These are phyloP conservation scores for Tethea ocularis DNA, from an alignment of 2,888 invertebrate species.

Conservation along the genomic window DNA sequence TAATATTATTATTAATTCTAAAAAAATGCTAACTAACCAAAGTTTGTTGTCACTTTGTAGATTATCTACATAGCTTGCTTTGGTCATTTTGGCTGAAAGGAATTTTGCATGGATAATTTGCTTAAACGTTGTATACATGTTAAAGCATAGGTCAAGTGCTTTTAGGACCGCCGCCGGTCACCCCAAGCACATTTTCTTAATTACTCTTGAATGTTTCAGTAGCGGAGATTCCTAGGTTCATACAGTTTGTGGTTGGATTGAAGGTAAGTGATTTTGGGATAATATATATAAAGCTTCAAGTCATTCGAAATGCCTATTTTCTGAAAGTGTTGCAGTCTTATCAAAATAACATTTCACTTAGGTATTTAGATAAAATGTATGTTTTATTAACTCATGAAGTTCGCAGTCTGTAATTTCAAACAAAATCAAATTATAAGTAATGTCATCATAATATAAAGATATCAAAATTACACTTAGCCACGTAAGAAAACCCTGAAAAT, in stretches of 20 bases:
- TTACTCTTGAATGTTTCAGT: constrained; percentile 64
- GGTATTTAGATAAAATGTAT: too few relatives aligned
- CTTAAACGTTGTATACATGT: constrained; percentile 67
- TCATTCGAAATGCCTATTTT: not conserved
- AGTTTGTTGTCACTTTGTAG: not conserved
- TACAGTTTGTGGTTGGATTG: constrained; percentile 1
- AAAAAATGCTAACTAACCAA: not conserved
- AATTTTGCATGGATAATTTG: constrained; percentile 69
- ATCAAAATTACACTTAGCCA: not conserved
- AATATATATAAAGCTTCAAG: not conserved
- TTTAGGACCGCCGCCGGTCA: constrained; percentile 42
- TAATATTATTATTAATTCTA: too few relatives aligned
- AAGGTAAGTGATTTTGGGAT: not conserved
- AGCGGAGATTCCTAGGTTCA: constrained; percentile 34
- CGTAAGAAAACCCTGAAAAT: constrained; percentile 19
- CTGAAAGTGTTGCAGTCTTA: too few relatives aligned
- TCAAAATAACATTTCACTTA: too few relatives aligned
- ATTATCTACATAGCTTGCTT: constrained; percentile 15
- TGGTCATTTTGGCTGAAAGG: constrained; percentile 37
- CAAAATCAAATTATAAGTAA: too few relatives aligned
- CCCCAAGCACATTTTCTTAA: constrained; percentile 62
- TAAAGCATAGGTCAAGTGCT: constrained; percentile 62
- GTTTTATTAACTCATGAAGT: too few relatives aligned
- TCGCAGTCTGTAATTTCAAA: too few relatives aligned
- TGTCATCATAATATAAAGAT: not conserved